A percentile compares a stretch with the other conserved stretches of the same genome.
phyloP scores from a whole-genome alignment of 2,888 invertebrate species.

The Acrocyrtus sp. region DNA sequence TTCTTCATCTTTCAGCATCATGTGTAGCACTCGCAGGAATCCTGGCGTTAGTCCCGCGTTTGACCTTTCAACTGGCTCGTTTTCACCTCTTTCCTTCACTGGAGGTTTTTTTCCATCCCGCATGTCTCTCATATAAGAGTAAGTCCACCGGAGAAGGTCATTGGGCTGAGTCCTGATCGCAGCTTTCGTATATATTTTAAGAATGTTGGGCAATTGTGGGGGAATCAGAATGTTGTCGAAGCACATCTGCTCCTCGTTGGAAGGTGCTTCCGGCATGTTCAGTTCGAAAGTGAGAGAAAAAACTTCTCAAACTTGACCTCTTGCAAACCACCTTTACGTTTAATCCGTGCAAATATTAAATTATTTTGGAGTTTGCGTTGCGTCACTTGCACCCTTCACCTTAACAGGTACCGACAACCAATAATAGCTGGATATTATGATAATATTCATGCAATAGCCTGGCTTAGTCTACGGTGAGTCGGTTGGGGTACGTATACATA shows the following conservation, averaged over 20 bases:
- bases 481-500: too few species aligned
- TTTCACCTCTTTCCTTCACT: conserved; percentile 54
- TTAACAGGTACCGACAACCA: too few species aligned
- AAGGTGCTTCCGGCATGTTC: background rate
- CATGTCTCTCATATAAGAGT: conserved; percentile 52
- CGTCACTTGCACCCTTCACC: too few species aligned
- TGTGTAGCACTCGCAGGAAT: conserved; percentile 34
- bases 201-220: conserved; percentile 32
- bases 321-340: too few species aligned
- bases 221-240: conserved; percentile 35
- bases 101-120: conserved; percentile 51
- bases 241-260: conserved; percentile 7
- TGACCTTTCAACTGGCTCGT: conserved; percentile 34
- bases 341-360: too few species aligned
- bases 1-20: conserved; percentile 22
- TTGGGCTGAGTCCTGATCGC: conserved; percentile 41
- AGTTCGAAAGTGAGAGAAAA: too few species aligned
- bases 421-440: too few species aligned
- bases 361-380: too few species aligned
- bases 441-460: too few species aligned
- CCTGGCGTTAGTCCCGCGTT: conserved; percentile 46
- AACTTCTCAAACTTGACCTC: too few species aligned
- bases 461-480: too few species aligned
- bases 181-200: conserved; percentile 32
- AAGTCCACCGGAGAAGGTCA: conserved; percentile 30